Base-by-base conservation (phyloP, 2,113 vertebrate genomes). In the Rhynchomys soricoides region DNA sequence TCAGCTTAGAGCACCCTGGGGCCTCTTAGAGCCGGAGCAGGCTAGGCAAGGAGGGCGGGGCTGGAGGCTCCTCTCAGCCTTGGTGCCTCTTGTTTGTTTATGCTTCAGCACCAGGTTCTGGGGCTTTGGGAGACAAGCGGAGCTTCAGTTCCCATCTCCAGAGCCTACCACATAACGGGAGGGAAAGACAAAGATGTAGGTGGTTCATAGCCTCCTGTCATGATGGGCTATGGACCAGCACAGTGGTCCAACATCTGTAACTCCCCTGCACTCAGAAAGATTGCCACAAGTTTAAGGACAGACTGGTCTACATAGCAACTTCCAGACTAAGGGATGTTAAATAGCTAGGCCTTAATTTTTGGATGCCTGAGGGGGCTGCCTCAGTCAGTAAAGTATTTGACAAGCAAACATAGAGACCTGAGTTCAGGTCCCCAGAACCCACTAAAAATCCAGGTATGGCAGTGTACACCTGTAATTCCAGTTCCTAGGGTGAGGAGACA, bases 1-100 rank as follows among this genome's bases (percentile, higher is more conserved):
- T 97, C 87, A 74, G 95, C 57, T 2, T 81, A 59, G 40, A 95
- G 73, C 45, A 93, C 91, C 45, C 57, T 86, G 97, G 94, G 91
- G 48, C 95, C 93, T 97, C 82, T 86, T 59, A 95, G 88, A 90
- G 59, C 93, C 11, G n/a, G 34, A 13, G 11, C 37, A 3, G 3
- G 21, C 26, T 2, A 71, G 26, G 15, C 37, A 45, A 31, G 37
- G 26, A 10, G 71, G 59, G 71, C 11, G 4, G 87, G 64, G 50
- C 64, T 34, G 16, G 26, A 3, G 16, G 26, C 48, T 50, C n/a
- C 66, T 37, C 59, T 48, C 7, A 1, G 13, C 52, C 9, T n/a
- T 0, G 4, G 29, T 5, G 2, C n/a, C 64, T 45, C 40, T 73
- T 24, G 21, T 21, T 3, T 22, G 26, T 15, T 5, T 34, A 55